phyloP scores from a whole-genome alignment of 2,113 vertebrate species.

The Microtus montanus region DNA sequence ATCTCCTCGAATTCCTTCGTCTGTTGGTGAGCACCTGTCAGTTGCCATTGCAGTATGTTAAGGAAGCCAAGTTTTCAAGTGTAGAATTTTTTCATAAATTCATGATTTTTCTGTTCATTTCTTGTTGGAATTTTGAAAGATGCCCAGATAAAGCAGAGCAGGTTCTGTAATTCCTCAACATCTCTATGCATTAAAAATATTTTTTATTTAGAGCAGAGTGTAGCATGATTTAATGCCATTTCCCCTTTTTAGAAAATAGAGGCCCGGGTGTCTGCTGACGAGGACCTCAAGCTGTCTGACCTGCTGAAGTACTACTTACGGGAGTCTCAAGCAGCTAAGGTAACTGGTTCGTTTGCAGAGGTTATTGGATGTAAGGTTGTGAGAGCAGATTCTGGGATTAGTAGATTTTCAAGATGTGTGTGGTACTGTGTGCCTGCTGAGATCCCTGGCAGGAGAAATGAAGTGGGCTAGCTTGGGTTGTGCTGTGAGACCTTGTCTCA shows the following conservation, averaged over 20 bases:
- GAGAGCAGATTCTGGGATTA: not conserved
- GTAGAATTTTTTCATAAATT: not conserved
- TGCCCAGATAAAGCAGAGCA: not conserved
- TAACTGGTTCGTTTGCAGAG: conserved; percentile 74
- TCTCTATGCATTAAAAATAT: not conserved
- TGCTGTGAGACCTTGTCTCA: not conserved
- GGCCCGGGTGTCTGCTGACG: conserved; percentile 96
- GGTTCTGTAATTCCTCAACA: not conserved
- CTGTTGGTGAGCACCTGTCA: not conserved
- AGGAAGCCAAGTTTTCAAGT: not conserved
- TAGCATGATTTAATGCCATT: conserved; percentile 43
- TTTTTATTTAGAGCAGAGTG: not conserved
- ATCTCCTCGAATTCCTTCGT: not conserved
- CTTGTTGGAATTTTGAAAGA: not conserved
- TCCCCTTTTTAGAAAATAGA: conserved; percentile 93
- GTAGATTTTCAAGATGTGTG: not conserved
- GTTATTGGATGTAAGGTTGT: not conserved
- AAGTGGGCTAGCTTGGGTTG: not conserved
- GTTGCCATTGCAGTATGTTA: not conserved
- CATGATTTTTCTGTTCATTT: not conserved
- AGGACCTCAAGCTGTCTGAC: conserved; percentile 98
- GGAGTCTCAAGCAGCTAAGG: conserved; percentile 99
- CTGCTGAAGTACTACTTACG: conserved; percentile 98
- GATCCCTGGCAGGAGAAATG: not conserved
- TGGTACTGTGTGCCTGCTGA: not conserved